Base-by-base conservation (phyloP, 2,113 vertebrate genomes). In the Agapornis roseicollis region DNA sequence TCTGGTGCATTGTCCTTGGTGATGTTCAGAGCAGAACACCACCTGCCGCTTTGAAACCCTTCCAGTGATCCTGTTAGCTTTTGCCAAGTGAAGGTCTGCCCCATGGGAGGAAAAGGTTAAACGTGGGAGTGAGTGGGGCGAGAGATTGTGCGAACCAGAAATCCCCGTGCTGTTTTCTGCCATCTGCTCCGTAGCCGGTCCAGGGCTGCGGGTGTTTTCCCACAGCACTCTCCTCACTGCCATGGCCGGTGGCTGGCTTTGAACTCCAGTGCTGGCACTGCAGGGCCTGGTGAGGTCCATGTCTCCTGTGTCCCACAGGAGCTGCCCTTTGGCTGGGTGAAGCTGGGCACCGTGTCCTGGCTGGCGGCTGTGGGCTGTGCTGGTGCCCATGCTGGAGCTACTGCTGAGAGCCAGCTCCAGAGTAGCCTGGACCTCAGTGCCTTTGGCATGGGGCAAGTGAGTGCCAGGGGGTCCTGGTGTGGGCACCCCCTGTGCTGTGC, bases 51-150 rank as follows among this genome's bases (percentile, higher is more conserved):
- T 72, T 82, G 63, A 82, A 82, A 81, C 50, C n/a, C 52, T 77
- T 77, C 90, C 86, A 52, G 71, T 4, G 31, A 39, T 70, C 35
- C 72, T 68, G 35, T 25, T 46, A 0, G 1, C 20, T 60, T 95
- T 85, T 68, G 83, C 80, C 89, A 81, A 37, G 53, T 0, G 0
- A 22, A 69, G 55, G 17, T 65, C 79, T 46, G 61, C 29, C 93
- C 41, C 55, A 29, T 65, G 92, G 92, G 83, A 95, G 66, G 90
- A 94, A 77, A 90, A 92, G 84, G 89, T 94, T 94, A 89, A 89
- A 37, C 1, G 41, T 90, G 89, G 81, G 92, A 93, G 85, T 8
- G 52, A 91, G 47, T 9, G 85, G 91, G 89, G 95, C 70, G 53
- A 61, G 90, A 82, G 94, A 90, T 78, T 52, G 86, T 37, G 58